These are phyloP conservation scores for Lycaena phlaeas DNA, from an alignment of 2,888 invertebrate species.

Conservation along the genomic window DNA sequence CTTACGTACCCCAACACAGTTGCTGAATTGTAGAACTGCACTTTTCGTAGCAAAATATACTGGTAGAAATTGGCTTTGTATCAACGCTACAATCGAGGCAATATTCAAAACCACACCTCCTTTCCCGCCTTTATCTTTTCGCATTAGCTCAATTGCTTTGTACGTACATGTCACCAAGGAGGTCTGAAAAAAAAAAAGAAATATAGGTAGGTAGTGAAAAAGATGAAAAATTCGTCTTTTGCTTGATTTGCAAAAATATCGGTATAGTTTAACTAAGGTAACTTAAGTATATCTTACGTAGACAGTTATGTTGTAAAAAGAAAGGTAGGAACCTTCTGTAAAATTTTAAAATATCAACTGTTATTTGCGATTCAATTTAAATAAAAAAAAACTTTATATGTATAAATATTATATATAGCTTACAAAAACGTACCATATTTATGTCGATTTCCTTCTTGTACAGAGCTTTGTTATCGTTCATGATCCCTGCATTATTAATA, in stretches of 20 bases:
- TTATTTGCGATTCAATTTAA: too few relatives aligned
- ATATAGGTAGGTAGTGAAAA: not conserved
- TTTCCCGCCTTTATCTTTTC: constrained; percentile 34
- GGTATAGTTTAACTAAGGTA: not conserved
- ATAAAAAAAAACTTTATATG: too few relatives aligned
- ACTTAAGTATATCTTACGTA: not conserved
- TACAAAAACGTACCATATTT: constrained; percentile 39
- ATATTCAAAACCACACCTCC: constrained; percentile 48
- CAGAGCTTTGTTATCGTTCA: constrained; percentile 26
- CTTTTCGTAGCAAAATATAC: constrained; percentile 49
- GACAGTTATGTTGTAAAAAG: not conserved
- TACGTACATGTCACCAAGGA: constrained; percentile 42
- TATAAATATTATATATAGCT: too few relatives aligned
- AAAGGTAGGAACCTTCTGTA: too few relatives aligned
- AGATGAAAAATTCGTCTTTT: not conserved
- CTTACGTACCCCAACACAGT: constrained; percentile 44
- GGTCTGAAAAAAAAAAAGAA: constrained; percentile 31
- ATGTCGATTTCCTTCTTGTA: constrained; percentile 40
- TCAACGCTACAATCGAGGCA: constrained; percentile 41
- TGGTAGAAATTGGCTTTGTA: constrained; percentile 24
- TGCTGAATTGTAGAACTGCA: constrained; percentile 50
- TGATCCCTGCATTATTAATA: constrained; percentile 45
- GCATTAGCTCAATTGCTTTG: constrained; percentile 41
- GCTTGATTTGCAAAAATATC: not conserved
- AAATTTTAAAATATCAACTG: too few relatives aligned